Evolutionary conservation across 1,140 invertebrate genomes (phyloP).

Genomic region (Conus ventricosus): DNA sequence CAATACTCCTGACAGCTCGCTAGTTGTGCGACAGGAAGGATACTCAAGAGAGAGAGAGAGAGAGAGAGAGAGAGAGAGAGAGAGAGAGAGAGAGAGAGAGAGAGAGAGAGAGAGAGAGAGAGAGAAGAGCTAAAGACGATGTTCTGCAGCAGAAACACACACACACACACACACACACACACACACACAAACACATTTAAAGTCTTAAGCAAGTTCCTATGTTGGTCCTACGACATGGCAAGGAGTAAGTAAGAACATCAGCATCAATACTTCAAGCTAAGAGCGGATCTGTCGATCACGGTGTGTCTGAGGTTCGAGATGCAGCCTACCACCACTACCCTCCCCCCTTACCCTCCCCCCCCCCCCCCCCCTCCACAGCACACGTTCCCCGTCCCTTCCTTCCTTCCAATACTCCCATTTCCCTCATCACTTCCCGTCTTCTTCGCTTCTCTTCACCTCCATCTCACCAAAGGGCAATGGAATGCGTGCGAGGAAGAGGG

Average conservation of each 20-base stretch:
- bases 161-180: neutral
- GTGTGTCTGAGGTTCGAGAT: no score
- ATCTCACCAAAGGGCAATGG: neutral
- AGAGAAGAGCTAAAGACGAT: no score
- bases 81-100: neutral
- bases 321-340: no score
- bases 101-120: neutral
- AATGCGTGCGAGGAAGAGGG: neutral
- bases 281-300: no score
- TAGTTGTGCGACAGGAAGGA: neutral
- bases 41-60: neutral
- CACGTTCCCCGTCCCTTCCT: neutral
- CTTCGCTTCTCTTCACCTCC: neutral
- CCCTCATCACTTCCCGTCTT: no score
- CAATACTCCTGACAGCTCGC: neutral
- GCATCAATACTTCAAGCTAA: no score
- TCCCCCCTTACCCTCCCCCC: no score
- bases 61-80: conserved; percentile 9
- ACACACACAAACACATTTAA: neutral
- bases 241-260: neutral
- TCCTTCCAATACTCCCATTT: no score
- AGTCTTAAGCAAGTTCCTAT: no score
- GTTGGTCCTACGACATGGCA: neutral
- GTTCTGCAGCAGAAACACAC: no score
- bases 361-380: neutral